Percentiles rank a stretch among this genome's conserved stretches.
phyloP scores from a whole-genome alignment of 2,797 vertebrate species.

The Leucoraja ocellata region DNA sequence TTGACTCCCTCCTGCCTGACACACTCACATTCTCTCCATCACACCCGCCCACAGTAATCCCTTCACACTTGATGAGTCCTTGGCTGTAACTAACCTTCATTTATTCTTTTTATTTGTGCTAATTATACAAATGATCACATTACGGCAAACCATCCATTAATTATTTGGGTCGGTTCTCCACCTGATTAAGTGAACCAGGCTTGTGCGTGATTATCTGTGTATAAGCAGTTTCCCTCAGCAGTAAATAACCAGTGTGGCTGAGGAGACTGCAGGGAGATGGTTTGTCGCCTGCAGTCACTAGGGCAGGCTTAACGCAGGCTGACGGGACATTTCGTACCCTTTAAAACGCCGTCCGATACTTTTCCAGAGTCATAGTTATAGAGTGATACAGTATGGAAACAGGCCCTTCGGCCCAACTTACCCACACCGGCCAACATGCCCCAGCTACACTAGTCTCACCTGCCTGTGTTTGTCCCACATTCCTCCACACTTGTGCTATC shows the following conservation, averaged over 20 bases:
- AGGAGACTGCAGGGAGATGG: not conserved
- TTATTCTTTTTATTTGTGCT: conserved; percentile 30
- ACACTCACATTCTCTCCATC: not conserved
- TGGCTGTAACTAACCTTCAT: conserved; percentile 7
- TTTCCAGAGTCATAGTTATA: too few relatives aligned
- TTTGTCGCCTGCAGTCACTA: not conserved
- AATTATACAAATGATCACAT: conserved; percentile 31
- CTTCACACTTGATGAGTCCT: not conserved
- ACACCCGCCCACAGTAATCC: not conserved
- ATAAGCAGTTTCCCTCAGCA: not conserved
- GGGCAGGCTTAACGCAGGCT: not conserved
- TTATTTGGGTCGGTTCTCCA: conserved; percentile 21
- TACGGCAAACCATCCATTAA: conserved; percentile 17
- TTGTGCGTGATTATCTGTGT: conserved; percentile 4
- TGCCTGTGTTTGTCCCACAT: too few relatives aligned
- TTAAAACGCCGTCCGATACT: not conserved
- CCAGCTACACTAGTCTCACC: too few relatives aligned
- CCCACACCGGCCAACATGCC: too few relatives aligned
- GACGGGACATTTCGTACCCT: not conserved
- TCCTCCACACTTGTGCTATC: too few relatives aligned
- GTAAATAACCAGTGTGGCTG: not conserved
- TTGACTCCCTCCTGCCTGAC: not conserved
- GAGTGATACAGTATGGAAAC: too few relatives aligned
- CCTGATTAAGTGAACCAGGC: conserved; percentile 24
- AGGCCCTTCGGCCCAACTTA: too few relatives aligned